Evolutionary conservation across 2,113 vertebrate species (phyloP).

Genomic region (Dromas ardeola): DNA sequence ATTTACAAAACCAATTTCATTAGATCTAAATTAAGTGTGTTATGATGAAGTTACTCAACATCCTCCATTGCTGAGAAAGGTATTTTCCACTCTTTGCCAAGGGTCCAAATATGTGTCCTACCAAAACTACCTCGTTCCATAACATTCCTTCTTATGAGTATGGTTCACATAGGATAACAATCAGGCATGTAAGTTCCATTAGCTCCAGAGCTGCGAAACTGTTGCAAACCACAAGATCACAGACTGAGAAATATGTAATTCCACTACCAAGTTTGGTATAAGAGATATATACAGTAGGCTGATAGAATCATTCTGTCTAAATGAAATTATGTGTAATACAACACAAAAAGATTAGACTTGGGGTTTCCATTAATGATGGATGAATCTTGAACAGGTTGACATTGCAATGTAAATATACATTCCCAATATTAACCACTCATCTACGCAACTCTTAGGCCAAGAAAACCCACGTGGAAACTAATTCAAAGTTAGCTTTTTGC

Average conservation of each 20-base stretch:
- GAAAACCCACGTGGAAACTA: background rate
- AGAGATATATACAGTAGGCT: background rate
- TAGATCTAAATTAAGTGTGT: background rate
- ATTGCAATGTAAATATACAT: background rate
- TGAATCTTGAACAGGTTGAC: background rate
- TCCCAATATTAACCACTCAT: background rate
- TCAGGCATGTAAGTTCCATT: background rate
- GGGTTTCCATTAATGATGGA: background rate
- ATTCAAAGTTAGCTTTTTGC: background rate
- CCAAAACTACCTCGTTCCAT: background rate
- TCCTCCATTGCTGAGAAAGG: background rate
- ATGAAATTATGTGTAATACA: background rate
- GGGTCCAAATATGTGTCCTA: background rate
- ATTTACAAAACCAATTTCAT: background rate
- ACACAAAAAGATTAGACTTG: background rate
- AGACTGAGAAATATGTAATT: background rate
- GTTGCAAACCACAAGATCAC: background rate
- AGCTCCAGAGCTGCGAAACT: background rate
- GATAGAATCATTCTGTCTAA: background rate
- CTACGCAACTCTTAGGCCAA: background rate
- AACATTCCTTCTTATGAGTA: background rate
- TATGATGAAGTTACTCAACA: background rate
- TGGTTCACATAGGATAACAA: background rate
- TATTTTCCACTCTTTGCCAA: background rate
- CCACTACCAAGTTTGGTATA: background rate